A percentile compares a stretch with the other conserved stretches of the same genome.
These are phyloP conservation scores for Nemotelus nigrinus DNA, from an alignment of 2,888 invertebrate species.

Conservation along the genomic window DNA sequence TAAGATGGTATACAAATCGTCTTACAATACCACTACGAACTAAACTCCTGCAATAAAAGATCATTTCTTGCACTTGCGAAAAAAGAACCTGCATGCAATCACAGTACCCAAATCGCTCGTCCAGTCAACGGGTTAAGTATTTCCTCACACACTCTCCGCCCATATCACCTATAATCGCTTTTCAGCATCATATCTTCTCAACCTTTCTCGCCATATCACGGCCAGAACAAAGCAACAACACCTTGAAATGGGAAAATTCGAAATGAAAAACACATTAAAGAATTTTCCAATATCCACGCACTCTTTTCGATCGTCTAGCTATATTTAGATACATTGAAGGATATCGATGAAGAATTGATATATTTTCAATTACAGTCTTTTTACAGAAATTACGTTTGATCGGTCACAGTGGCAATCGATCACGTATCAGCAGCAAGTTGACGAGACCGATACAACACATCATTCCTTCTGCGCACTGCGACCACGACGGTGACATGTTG, in stretches of 20 bases:
- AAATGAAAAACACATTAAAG: conserved; percentile 15
- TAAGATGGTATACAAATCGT: no score
- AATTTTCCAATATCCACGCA: not conserved
- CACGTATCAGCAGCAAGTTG: conserved; percentile 23
- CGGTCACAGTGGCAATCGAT: conserved; percentile 45
- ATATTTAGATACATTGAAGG: conserved; percentile 40
- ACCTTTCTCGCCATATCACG: conserved; percentile 28
- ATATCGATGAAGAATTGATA: conserved; percentile 44
- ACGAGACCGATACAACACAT: conserved; percentile 1
- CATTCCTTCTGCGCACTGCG: not conserved
- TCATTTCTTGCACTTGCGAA: no score
- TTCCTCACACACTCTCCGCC: not conserved
- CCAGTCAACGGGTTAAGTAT: no score
- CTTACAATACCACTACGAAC: no score
- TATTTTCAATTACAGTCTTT: conserved; percentile 22
- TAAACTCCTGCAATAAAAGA: no score
- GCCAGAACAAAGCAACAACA: conserved; percentile 21
- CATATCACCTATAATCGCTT: conserved; percentile 30
- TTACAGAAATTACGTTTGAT: conserved; percentile 45
- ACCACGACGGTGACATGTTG: conserved; percentile 41
- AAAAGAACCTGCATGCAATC: no score
- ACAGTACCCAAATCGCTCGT: no score
- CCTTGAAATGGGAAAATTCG: conserved; percentile 9
- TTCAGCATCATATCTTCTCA: not conserved
- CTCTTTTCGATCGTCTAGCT: conserved; percentile 25